Conservation (phyloP, 2,113 vertebrate species). For the Ardeotis arabs region DNA sequence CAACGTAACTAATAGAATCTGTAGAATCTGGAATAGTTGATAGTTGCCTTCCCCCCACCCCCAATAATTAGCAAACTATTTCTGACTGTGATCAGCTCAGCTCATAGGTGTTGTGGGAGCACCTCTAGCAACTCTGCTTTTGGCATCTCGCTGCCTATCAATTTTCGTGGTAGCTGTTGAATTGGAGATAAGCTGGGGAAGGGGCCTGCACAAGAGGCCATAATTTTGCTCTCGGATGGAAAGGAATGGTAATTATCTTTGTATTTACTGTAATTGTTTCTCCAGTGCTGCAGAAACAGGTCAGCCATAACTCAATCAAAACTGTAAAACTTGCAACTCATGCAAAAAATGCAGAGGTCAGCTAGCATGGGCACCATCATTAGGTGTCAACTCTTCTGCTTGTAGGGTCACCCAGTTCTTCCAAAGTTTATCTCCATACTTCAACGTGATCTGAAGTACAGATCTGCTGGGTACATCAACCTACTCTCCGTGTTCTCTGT, state of each 20-base stretch:
- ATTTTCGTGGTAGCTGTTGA: not conserved
- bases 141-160: not conserved
- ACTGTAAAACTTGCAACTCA: not conserved
- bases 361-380: fast-evolving
- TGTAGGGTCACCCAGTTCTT: not conserved
- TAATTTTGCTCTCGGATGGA: not conserved
- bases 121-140: not conserved
- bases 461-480: not conserved
- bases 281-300: not conserved
- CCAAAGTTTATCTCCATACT: not conserved
- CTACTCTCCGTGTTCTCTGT: not conserved
- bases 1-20: not conserved
- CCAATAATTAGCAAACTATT: not conserved
- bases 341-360: not conserved
- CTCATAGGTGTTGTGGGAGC: not conserved
- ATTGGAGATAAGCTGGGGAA: not conserved
- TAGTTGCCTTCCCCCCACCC: not conserved
- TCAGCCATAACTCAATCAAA: not conserved
- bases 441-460: not conserved
- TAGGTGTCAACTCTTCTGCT: not conserved
- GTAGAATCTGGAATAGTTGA: not conserved
- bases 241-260: not conserved
- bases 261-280: not conserved
- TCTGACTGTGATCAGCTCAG: not conserved
- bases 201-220: too few species aligned